phyloP scores from a whole-genome alignment of 2,797 vertebrate genomes.

The Bufotes viridis region DNA sequence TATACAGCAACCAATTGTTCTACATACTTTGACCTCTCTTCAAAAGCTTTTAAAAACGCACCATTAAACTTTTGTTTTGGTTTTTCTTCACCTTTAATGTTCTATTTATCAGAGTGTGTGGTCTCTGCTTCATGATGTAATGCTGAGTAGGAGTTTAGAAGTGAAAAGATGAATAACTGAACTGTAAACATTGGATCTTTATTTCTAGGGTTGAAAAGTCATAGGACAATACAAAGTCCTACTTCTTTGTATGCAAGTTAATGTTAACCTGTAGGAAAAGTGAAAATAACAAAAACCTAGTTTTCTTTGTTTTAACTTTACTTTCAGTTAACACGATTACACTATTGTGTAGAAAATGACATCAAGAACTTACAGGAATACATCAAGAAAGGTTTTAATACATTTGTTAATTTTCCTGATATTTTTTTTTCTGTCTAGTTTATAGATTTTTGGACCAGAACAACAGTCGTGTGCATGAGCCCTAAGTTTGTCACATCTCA shows the following conservation, averaged over 20 bases:
- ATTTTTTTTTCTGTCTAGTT: too few relatives aligned
- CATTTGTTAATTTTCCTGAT: too few relatives aligned
- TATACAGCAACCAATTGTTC: conserved; percentile 13
- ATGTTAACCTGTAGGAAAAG: too few relatives aligned
- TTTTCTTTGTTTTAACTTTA: too few relatives aligned
- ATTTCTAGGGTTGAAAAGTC: conserved; percentile 41
- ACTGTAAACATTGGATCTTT: conserved; percentile 35
- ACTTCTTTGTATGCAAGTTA: neutral
- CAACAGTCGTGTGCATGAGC: too few relatives aligned
- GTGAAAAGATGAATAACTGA: conserved; percentile 40
- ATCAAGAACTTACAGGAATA: neutral
- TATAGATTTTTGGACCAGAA: too few relatives aligned
- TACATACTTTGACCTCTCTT: conserved; percentile 2
- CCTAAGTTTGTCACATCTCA: too few relatives aligned
- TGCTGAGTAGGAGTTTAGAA: conserved; percentile 50
- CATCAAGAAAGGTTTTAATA: neutral
- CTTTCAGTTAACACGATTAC: neutral
- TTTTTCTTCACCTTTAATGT: conserved; percentile 45
- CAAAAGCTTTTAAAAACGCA: neutral
- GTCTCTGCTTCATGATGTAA: conserved; percentile 45
- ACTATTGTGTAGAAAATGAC: too few relatives aligned
- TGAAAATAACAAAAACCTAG: too few relatives aligned
- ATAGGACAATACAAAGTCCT: conserved; percentile 29
- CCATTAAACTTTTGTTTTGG: conserved; percentile 46
- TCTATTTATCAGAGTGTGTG: conserved; percentile 49